Evolutionary conservation across 2,888 invertebrate genomes (phyloP).

Genomic region (Helobdella robusta): DNA sequence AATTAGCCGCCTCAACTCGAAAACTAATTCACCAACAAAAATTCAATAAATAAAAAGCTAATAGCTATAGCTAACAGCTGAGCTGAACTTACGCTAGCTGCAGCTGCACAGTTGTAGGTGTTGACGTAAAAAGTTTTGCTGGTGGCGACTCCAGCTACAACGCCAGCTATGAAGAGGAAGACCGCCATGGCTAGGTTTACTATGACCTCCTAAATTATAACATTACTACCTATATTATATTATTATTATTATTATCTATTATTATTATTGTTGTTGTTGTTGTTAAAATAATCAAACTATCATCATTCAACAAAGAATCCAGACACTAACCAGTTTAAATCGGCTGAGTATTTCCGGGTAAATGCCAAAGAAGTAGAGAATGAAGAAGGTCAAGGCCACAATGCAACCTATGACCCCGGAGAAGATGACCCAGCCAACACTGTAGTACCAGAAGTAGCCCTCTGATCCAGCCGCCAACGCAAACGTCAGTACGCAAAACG

Average conservation of each 20-base stretch:
- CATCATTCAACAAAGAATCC: too few species aligned
- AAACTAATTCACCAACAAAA: too few species aligned
- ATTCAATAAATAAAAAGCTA: too few species aligned
- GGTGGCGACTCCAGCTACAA: neutral
- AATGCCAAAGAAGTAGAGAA: constrained; percentile 12
- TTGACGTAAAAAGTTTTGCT: neutral
- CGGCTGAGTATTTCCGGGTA: neutral
- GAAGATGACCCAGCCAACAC: constrained; percentile 20
- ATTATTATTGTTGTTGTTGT: too few species aligned
- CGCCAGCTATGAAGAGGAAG: constrained; percentile 7
- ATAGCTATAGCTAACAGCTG: too few species aligned
- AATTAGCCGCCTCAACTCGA: too few species aligned
- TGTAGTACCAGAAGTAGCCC: neutral
- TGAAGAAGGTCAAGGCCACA: neutral
- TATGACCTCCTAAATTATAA: constrained; percentile 20
- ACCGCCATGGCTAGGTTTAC: neutral
- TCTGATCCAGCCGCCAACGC: neutral
- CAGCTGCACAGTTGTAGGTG: too few species aligned
- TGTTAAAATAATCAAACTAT: too few species aligned
- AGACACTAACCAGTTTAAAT: constrained; percentile 4
- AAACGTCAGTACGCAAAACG: constrained; percentile 11
- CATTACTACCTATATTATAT: too few species aligned
- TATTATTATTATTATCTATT: too few species aligned
- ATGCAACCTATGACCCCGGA: constrained; percentile 15
- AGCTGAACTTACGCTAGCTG: constrained; percentile 7